Base-by-base conservation (phyloP, 2,888 invertebrate genomes). In the Ptychoptera contaminata region DNA sequence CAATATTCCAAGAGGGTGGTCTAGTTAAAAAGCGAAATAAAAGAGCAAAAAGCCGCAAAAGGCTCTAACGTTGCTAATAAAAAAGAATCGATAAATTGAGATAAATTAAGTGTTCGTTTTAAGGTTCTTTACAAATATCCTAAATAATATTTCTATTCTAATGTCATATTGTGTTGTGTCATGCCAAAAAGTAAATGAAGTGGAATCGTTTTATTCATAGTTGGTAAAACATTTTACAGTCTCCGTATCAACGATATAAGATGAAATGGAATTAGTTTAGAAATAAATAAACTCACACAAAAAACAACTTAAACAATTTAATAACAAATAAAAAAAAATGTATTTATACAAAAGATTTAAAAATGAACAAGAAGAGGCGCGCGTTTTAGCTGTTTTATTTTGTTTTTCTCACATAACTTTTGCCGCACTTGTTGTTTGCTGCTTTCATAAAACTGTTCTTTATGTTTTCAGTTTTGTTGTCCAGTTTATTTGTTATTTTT, bases 91-190 rank as follows among this genome's bases (percentile, higher is more conserved):
- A 32, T 42, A 36, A 30, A 16, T 41, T 30, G n/a, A 35, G 32
- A 16, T 35, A 42, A 41, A 30, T 15, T 34, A 10, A 30, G 10
- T 42, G 9, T 40, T 11, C 12, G n/a, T 40, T 11, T 40, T 16
- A 12, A 16, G n/a, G 12, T 36, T 9, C 14, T 16, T 11, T 23
- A 23, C 7, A 5, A 23, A 5, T 23, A 23, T 23, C 23, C 23
- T 7, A 23, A 23, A 23, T 5, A 23, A 23, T 5, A 23, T 32
- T 32, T 9, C 9, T n/a, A 32, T n/a, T 32, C 9, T 11, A n/a
- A 9, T 32, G 48, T 52, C 49, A 52, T 52, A 50, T 53, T 51
- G 50, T 52, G 50, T 52, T 54, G 40, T 53, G 52, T 53, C 53
- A 53, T 51, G 47, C 44, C 39, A 47, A 44, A 32, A 32, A 32